Base-by-base conservation (phyloP, 2,888 invertebrate species). In the Erpobdella octoculata region DNA sequence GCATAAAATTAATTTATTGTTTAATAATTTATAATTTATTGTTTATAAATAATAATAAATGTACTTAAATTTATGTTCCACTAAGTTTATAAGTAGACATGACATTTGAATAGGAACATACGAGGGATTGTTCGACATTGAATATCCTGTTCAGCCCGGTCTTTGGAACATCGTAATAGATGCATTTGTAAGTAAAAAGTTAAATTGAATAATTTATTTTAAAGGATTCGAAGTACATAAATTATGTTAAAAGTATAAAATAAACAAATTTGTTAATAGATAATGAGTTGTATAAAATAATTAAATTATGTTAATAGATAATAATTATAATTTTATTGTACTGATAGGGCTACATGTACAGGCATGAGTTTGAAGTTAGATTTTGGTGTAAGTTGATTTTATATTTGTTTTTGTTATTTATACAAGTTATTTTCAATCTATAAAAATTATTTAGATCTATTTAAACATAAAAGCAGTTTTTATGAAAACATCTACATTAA, bases 91-190 rank as follows among this genome's bases (percentile, higher is more conserved):
- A n/a, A n/a, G n/a, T 41, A 12, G 46, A 15, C n/a, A 15, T 15
- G 12, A 37, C 38, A 71, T 9, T 66, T 59, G 72, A 76, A 48
- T 91, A 81, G 94, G 95, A 66, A 91, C 93, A 9, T 93, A 95
- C 21, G 92, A 92, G 75, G 86, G 94, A 75, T 89, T 89, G 71
- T 95, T 95, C 84, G 89, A 89, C 79, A 85, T 95, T 70, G 91
- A 93, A 0, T 92, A 93, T 83, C 93, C 93, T 81, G 93, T 94
- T 0, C 88, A 90, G 62, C 93, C 89, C 81, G 96, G 95, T 9
- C 90, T 91, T 80, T 96, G 95, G 95, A 88, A 88, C 58, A 89
- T 96, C 76, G 88, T 90, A 74, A 90, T 95, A 0, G 88, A 91
- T 76, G 95, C 93, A 0, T 90, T 92, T 80, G 83, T 77, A 61